These are phyloP conservation scores for Cephus pulcher DNA, from an alignment of 2,888 invertebrate genomes.

Conservation along the genomic window DNA sequence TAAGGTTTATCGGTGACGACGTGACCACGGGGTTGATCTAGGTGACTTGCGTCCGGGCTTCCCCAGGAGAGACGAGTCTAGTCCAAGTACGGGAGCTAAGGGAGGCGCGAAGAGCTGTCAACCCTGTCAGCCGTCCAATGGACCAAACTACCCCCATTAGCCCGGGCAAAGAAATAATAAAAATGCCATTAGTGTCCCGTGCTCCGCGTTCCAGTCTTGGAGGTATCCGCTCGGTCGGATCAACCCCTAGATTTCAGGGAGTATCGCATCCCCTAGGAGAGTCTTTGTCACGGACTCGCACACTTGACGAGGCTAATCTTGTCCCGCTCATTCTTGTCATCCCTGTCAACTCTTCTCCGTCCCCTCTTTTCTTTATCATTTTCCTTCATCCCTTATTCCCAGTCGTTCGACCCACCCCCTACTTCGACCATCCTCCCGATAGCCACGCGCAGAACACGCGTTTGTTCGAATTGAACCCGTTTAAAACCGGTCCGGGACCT, in stretches of 20 bases:
- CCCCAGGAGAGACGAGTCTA: neutral
- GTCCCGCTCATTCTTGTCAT: neutral
- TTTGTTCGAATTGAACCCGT: neutral
- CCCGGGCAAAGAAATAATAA: slow-evolving; percentile 60
- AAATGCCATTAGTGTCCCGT: slow-evolving; percentile 64
- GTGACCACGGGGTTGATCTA: slow-evolving; percentile 35
- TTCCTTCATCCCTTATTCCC: slow-evolving; percentile 7
- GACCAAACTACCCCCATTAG: slow-evolving; percentile 56
- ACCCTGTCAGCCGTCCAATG: slow-evolving; percentile 60
- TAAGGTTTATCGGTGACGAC: slow-evolving; percentile 44
- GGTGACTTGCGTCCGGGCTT: slow-evolving; percentile 31
- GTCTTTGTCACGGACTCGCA: slow-evolving; percentile 37
- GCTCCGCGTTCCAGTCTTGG: slow-evolving; percentile 50
- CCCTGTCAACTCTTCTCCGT: too few relatives aligned
- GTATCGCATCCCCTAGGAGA: slow-evolving; percentile 9
- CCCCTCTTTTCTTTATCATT: neutral
- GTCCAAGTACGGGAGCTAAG: slow-evolving; percentile 11
- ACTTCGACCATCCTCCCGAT: too few relatives aligned
- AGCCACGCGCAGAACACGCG: neutral
- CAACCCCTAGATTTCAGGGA: slow-evolving; percentile 17
- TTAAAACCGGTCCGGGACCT: slow-evolving; percentile 46
- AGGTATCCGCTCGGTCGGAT: slow-evolving; percentile 33
- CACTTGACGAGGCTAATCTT: slow-evolving; percentile 60
- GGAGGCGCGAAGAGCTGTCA: slow-evolving; percentile 54
- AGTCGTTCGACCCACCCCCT: neutral